phyloP scores from a whole-genome alignment of 2,797 vertebrate species.

The Arremon aurantiirostris region DNA sequence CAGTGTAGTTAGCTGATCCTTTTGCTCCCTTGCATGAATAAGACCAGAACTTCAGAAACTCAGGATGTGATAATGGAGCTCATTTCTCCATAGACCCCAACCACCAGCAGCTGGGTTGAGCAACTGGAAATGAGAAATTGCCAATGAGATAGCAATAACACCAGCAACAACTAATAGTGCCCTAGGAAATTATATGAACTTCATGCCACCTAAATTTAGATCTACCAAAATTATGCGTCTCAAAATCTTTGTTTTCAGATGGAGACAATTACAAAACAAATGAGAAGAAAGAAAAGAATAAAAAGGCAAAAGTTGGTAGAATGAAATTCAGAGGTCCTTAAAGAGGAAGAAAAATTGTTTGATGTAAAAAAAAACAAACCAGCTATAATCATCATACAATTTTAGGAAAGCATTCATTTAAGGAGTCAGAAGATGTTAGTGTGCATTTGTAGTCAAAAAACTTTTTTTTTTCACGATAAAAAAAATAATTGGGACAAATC shows the following conservation, averaged over 20 bases:
- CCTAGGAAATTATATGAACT: not conserved
- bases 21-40: not conserved
- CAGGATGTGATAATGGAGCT: not conserved
- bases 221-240: not conserved
- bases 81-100: not conserved
- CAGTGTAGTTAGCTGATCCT: not conserved
- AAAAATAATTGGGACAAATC: not conserved
- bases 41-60: not conserved
- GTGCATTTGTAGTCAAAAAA: not conserved
- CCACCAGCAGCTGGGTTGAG: not conserved
- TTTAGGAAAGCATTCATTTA: not conserved
- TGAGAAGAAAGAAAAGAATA: not conserved
- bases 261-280: not conserved
- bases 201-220: not conserved
- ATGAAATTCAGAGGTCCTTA: not conserved
- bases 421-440: not conserved
- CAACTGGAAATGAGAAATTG: not conserved
- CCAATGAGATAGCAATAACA: not conserved
- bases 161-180: not conserved
- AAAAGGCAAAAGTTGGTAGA: not conserved
- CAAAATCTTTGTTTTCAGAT: not conserved
- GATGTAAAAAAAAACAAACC: not conserved
- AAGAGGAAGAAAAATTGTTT: not conserved
- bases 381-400: not conserved
- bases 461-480: not conserved